Percentiles rank a stretch among this genome's conserved stretches.
Conservation (phyloP, 2,113 vertebrate species). For the Hypanus sabinus region DNA sequence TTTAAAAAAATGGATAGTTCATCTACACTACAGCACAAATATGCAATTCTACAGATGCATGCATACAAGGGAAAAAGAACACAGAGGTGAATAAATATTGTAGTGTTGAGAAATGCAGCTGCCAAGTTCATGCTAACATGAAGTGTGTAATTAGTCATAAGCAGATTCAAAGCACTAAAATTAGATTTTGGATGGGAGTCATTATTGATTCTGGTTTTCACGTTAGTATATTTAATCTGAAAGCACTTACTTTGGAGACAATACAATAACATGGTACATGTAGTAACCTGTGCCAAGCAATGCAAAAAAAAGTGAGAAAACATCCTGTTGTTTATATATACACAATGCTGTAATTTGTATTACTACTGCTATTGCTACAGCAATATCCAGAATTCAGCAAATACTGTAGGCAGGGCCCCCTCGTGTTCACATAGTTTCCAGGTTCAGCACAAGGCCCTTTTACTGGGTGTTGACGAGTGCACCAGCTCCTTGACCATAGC, state of each 20-base stretch:
- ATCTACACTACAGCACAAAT: background rate
- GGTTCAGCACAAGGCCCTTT: conserved; percentile 35
- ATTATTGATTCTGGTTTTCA: background rate
- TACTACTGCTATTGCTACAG: background rate
- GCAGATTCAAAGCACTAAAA: background rate
- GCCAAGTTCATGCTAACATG: background rate
- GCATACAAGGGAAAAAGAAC: background rate
- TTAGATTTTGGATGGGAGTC: background rate
- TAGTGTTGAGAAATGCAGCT: background rate
- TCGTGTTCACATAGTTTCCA: background rate
- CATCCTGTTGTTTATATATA: background rate
- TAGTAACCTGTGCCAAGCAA: conserved; percentile 3
- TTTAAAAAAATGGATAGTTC: background rate
- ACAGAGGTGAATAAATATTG: background rate
- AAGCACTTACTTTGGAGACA: background rate
- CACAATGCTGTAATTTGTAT: background rate
- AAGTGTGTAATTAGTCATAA: background rate
- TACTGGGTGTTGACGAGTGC: conserved; percentile 78
- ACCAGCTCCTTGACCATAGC: conserved; percentile 82
- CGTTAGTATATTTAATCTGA: background rate
- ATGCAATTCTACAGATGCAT: background rate
- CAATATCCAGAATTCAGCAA: background rate
- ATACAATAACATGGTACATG: background rate
- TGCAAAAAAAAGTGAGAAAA: background rate
- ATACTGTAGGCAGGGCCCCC: background rate